These are phyloP conservation scores for Cordilura impudica DNA, from an alignment of 2,888 invertebrate genomes.

Conservation along the genomic window DNA sequence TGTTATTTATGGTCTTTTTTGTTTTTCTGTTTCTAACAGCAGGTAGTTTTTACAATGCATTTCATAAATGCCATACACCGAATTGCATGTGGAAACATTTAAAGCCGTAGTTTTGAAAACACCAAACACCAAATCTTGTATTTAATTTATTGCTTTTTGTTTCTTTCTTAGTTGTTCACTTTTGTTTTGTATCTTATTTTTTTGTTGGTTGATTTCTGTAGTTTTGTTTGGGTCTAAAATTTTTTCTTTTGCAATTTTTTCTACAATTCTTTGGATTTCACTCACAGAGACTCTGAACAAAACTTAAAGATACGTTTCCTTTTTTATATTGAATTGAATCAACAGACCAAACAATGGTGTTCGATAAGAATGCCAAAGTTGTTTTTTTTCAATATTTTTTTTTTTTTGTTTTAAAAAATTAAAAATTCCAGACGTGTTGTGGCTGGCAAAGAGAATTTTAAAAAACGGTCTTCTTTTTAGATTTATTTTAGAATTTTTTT, in stretches of 20 bases:
- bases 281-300: not conserved
- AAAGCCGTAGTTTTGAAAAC: not conserved
- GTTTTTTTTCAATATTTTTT: not conserved
- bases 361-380: conserved; percentile 13
- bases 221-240: not conserved
- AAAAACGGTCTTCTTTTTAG: not conserved
- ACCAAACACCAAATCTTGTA: not conserved
- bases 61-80: not conserved
- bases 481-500: not conserved
- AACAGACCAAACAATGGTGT: conserved; percentile 15
- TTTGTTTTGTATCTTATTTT: not conserved
- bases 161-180: not conserved
- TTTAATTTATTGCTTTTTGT: too few species aligned
- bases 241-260: not conserved
- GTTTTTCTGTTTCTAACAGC: not conserved
- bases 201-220: not conserved
- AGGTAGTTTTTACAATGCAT: not conserved
- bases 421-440: not conserved
- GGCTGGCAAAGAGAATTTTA: not conserved
- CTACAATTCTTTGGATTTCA: conserved; percentile 6
- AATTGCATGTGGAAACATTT: not conserved
- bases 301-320: not conserved
- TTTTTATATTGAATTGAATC: not conserved
- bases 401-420: not conserved
- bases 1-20: not conserved